phyloP scores from a whole-genome alignment of 2,797 vertebrate genomes.

The Amphiprion clarkii region DNA sequence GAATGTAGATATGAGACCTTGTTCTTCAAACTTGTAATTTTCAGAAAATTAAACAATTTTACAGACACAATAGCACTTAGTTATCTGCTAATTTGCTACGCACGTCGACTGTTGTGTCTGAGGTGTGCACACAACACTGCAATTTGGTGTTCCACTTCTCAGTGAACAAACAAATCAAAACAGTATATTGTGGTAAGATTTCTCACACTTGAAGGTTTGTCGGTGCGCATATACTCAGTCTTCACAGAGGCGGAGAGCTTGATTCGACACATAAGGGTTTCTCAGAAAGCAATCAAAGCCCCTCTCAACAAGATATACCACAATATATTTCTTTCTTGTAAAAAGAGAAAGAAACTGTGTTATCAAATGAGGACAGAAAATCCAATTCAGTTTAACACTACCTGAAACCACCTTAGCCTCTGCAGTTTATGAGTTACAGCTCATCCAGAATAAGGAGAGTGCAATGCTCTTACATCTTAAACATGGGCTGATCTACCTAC shows the following conservation, averaged over 20 bases:
- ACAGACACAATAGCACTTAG: not conserved
- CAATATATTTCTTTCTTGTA: slow-evolving; percentile 13
- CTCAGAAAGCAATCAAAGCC: slow-evolving; percentile 61
- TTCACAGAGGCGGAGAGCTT: slow-evolving; percentile 41
- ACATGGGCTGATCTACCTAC: slow-evolving; percentile 10
- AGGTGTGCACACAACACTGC: slow-evolving; percentile 8
- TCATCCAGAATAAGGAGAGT: slow-evolving; percentile 23
- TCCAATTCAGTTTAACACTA: slow-evolving; percentile 63
- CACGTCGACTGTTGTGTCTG: slow-evolving; percentile 9
- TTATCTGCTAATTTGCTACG: slow-evolving; percentile 2
- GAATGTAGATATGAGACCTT: not conserved
- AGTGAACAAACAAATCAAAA: slow-evolving; percentile 33
- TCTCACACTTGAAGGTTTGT: slow-evolving; percentile 49
- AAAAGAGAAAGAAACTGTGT: slow-evolving; percentile 33
- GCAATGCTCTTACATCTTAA: slow-evolving; percentile 19
- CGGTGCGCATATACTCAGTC: slow-evolving; percentile 46
- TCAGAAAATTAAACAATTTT: slow-evolving; percentile 12
- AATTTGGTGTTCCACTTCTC: slow-evolving; percentile 8
- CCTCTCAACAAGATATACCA: slow-evolving; percentile 39
- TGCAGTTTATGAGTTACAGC: slow-evolving; percentile 44
- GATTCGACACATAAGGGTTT: slow-evolving; percentile 34
- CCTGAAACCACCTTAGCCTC: slow-evolving; percentile 37
- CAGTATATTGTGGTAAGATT: slow-evolving; percentile 19
- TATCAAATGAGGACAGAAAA: slow-evolving; percentile 38
- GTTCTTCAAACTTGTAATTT: slow-evolving; percentile 3